Percentiles rank a stretch among this genome's conserved stretches.
phyloP scores from a whole-genome alignment of 1,140 invertebrate genomes.

The Sipha flava region DNA sequence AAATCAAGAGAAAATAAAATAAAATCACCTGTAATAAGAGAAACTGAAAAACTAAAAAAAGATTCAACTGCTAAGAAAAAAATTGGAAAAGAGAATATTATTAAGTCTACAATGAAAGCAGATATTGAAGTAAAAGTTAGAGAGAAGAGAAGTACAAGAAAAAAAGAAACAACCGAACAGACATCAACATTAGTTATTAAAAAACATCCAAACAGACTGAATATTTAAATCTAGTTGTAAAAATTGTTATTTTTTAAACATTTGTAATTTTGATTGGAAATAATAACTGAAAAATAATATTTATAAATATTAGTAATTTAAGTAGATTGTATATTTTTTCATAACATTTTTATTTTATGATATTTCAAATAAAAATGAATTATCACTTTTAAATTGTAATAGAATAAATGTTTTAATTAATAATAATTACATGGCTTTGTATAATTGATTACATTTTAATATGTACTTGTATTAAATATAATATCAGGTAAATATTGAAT shows the following conservation, averaged over 20 bases:
- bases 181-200: slow-evolving; percentile 1
- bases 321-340: no score
- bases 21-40: not conserved
- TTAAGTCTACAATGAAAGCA: not conserved
- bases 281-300: no score
- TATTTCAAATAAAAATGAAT: no score
- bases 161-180: slow-evolving; percentile 4
- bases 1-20: not conserved
- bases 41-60: not conserved
- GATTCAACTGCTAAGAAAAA: not conserved
- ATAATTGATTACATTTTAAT: no score
- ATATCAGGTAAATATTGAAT: no score
- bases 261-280: not conserved
- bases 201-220: not conserved
- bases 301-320: no score
- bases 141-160: not conserved
- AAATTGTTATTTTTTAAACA: not conserved
- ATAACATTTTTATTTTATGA: no score
- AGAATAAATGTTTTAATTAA: no score
- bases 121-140: not conserved
- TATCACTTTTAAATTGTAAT: no score
- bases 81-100: not conserved
- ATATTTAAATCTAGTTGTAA: slow-evolving; percentile 3
- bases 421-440: no score
- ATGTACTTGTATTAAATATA: no score